phyloP scores from a whole-genome alignment of 2,797 vertebrate species.

The Xenentodon cancila region DNA sequence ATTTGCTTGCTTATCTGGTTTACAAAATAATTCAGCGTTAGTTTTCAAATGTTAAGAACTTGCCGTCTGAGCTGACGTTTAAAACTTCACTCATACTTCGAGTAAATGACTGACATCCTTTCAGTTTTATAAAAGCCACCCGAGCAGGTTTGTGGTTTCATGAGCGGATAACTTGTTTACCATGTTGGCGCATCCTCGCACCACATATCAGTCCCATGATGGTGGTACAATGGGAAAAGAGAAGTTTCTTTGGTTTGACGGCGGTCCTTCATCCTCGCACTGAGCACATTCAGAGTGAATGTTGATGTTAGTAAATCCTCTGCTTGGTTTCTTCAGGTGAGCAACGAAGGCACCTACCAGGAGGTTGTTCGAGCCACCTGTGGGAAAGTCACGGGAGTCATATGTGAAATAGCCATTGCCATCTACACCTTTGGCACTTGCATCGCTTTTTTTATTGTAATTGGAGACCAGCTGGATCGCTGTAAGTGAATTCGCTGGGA shows the following conservation, averaged over 20 bases:
- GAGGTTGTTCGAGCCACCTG: conserved; percentile 96
- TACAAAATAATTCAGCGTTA: not conserved
- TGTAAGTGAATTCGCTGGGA: conserved; percentile 80
- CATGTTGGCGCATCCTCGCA: too few relatives aligned
- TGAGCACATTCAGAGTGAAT: not conserved
- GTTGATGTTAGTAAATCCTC: not conserved
- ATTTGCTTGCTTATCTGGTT: not conserved
- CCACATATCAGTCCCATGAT: too few relatives aligned
- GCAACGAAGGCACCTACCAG: conserved; percentile 95
- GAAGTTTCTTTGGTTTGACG: too few relatives aligned
- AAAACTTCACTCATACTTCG: too few relatives aligned
- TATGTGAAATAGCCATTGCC: conserved; percentile 92
- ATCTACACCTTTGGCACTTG: conserved; percentile 98
- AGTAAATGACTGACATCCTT: too few relatives aligned
- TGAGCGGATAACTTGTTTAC: too few relatives aligned
- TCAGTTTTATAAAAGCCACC: too few relatives aligned
- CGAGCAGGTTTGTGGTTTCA: too few relatives aligned
- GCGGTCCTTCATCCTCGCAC: too few relatives aligned
- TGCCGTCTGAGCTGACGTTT: too few relatives aligned
- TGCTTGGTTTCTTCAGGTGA: conserved; percentile 76
- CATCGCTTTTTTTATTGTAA: conserved; percentile 98
- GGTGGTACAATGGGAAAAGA: too few relatives aligned
- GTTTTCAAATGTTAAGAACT: too few relatives aligned
- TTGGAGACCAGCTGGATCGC: conserved; percentile 96
- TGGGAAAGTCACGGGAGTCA: conserved; percentile 87